Conservation (phyloP, 64 coral and sea anemone species). For the Acropora yongei region DNA sequence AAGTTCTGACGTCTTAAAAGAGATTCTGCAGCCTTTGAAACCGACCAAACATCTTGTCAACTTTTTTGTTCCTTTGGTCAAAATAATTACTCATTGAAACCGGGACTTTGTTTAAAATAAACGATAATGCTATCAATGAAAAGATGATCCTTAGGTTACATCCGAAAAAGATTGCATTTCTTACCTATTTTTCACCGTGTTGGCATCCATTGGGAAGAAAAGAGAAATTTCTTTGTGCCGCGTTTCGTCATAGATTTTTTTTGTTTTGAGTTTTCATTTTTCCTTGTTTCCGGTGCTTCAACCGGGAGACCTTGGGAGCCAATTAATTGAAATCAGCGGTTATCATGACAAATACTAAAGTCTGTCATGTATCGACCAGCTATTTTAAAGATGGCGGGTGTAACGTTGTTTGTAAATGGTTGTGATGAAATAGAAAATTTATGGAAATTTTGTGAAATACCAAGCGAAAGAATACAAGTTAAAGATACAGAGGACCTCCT, state of each 20-base stretch:
- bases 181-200: neutral
- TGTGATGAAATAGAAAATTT: constrained; percentile 80
- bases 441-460: constrained; percentile 65
- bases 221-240: neutral
- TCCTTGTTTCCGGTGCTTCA: constrained; percentile 30
- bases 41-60: too few relatives aligned
- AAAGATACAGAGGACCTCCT: neutral
- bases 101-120: neutral
- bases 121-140: neutral
- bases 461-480: constrained; percentile 58
- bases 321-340: neutral
- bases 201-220: neutral
- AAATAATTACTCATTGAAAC: too few relatives aligned
- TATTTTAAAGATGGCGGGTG: constrained; percentile 75
- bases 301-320: neutral
- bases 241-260: neutral
- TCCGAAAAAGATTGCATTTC: neutral
- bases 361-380: neutral
- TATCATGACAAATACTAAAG: neutral
- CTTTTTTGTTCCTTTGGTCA: too few relatives aligned
- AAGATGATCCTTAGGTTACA: neutral
- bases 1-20: neutral
- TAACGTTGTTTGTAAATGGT: constrained; percentile 65
- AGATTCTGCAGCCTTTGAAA: too few relatives aligned
- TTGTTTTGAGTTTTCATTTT: constrained; percentile 28